These are phyloP conservation scores for Tapirus terrestris DNA, from an alignment of 2,113 vertebrate species.

Conservation along the genomic window DNA sequence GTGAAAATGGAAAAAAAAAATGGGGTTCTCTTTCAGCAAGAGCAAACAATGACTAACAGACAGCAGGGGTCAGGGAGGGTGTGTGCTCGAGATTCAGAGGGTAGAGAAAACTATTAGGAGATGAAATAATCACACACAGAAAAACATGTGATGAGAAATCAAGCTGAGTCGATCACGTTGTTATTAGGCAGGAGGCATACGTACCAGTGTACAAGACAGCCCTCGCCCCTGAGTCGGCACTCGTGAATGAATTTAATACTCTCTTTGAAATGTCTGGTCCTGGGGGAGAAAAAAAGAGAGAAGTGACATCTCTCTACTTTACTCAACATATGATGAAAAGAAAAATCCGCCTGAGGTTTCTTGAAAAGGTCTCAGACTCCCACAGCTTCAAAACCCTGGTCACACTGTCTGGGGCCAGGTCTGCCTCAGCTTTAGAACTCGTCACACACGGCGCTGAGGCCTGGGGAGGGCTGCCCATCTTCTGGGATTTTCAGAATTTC, in stretches of 20 bases:
- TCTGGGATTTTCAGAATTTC: background rate
- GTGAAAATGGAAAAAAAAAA: background rate
- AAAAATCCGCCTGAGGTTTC: background rate
- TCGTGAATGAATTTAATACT: slow-evolving; percentile 97
- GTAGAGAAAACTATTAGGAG: background rate
- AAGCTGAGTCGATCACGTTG: background rate
- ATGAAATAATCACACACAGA: background rate
- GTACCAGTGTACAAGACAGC: slow-evolving; percentile 96
- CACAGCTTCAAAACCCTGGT: background rate
- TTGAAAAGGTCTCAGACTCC: background rate
- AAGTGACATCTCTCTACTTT: slow-evolving; percentile 69
- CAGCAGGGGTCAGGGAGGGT: background rate
- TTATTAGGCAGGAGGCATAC: slow-evolving; percentile 59
- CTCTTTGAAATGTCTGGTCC: slow-evolving; percentile 95
- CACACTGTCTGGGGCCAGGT: background rate
- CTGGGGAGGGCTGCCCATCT: background rate
- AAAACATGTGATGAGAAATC: background rate
- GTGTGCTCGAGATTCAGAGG: background rate
- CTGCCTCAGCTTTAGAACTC: background rate
- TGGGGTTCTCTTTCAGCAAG: background rate
- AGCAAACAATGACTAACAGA: background rate
- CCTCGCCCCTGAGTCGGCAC: slow-evolving; percentile 92
- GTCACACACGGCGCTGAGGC: background rate
- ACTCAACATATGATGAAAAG: slow-evolving; percentile 66
- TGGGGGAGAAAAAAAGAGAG: slow-evolving; percentile 80